phyloP scores from a whole-genome alignment of 2,113 vertebrate genomes.

The Chionomys nivalis region DNA sequence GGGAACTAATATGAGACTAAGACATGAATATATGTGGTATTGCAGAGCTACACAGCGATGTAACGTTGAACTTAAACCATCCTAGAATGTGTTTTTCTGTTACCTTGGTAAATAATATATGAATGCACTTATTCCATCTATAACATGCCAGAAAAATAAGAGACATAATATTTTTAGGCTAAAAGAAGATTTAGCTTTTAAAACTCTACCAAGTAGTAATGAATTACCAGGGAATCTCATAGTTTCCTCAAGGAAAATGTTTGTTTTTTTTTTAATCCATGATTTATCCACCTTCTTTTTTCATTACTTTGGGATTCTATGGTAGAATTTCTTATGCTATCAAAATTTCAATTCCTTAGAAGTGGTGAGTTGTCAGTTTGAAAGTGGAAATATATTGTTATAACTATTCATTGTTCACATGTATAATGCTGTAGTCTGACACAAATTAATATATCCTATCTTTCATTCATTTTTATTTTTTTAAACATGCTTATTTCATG shows the following conservation, averaged over 20 bases:
- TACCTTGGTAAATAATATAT: neutral
- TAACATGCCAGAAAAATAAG: neutral
- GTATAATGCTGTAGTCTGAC: neutral
- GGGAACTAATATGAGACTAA: neutral
- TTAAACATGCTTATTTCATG: slow-evolving; percentile 24
- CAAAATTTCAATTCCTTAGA: slow-evolving; percentile 69
- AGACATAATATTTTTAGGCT: neutral
- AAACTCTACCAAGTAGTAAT: neutral
- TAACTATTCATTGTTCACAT: slow-evolving; percentile 35
- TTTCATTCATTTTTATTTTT: slow-evolving; percentile 60
- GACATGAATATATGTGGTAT: neutral
- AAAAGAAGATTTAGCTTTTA: slow-evolving; percentile 24
- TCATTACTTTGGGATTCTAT: slow-evolving; percentile 34
- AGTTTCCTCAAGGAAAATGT: slow-evolving; percentile 17
- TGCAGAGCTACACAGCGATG: neutral
- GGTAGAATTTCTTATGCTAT: slow-evolving; percentile 52
- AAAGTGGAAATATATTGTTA: slow-evolving; percentile 65
- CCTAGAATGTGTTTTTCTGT: neutral
- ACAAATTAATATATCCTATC: slow-evolving; percentile 51
- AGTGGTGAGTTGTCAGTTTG: slow-evolving; percentile 61
- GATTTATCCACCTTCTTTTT: slow-evolving; percentile 41
- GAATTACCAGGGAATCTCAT: slow-evolving; percentile 32
- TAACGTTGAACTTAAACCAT: neutral
- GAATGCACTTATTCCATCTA: neutral
- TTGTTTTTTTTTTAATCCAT: slow-evolving; percentile 17